Percentiles rank a stretch among this genome's conserved stretches.
Evolutionary conservation across 2,888 invertebrate genomes (phyloP).

Genomic region (Plagodis pulveraria): DNA sequence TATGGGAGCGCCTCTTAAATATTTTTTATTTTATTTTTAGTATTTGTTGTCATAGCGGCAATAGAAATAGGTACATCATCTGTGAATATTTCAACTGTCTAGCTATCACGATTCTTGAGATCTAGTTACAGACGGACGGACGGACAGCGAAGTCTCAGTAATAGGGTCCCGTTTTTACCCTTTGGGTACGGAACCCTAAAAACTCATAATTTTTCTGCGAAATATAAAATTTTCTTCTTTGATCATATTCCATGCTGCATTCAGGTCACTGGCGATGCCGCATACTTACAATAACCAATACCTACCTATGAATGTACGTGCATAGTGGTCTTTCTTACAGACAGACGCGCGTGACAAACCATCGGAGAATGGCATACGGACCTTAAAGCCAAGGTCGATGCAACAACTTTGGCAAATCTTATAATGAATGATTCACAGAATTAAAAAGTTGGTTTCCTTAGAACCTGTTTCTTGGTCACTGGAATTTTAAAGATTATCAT

Average conservation of each 20-base stretch:
- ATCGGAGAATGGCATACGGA: constrained; percentile 67
- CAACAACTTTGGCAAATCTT: constrained; percentile 41
- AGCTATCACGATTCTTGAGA: too few species aligned
- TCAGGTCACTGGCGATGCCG: constrained; percentile 7
- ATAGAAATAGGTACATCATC: too few species aligned
- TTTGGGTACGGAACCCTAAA: too few species aligned
- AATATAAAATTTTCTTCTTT: neutral
- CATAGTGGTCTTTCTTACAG: constrained; percentile 21
- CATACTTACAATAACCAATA: constrained; percentile 8
- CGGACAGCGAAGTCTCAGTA: too few species aligned
- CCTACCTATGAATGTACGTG: constrained; percentile 6
- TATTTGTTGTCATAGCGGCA: too few species aligned
- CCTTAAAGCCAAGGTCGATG: constrained; percentile 70
- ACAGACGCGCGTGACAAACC: constrained; percentile 60
- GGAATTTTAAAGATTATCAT: constrained; percentile 13
- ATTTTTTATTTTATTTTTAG: too few species aligned
- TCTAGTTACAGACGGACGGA: too few species aligned
- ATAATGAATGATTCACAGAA: constrained; percentile 36
- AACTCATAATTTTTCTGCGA: neutral
- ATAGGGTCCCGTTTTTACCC: too few species aligned
- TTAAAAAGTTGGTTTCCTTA: constrained; percentile 17
- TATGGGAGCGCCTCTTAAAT: too few species aligned
- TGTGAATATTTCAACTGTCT: too few species aligned
- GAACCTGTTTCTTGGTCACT: constrained; percentile 29
- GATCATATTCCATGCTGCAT: neutral